Conservation (phyloP, 2,888 invertebrate genomes). For the Melieria crassipennis region DNA sequence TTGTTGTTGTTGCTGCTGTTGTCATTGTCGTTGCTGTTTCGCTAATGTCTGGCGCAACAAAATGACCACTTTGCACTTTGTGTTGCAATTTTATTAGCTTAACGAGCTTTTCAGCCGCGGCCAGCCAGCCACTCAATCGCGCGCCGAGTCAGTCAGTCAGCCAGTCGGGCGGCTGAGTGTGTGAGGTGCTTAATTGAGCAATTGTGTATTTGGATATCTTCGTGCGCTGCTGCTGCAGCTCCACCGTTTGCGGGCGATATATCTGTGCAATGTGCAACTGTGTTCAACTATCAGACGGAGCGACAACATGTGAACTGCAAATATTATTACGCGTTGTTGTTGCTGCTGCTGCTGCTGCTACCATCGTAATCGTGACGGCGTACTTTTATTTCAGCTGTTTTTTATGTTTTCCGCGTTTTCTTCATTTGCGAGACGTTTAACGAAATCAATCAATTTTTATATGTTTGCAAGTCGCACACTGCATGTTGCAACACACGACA, state of each 20-base stretch:
- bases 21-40: conserved; percentile 15
- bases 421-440: conserved; percentile 13
- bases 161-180: not conserved
- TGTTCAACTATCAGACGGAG: not conserved
- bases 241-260: not conserved
- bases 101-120: conserved; percentile 24
- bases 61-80: conserved; percentile 22
- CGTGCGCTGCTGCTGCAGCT: conserved; percentile 6
- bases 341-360: conserved; percentile 17
- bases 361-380: conserved; percentile 32
- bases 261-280: not conserved
- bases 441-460: conserved; percentile 38
- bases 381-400: conserved; percentile 1
- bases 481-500: not conserved
- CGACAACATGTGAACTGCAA: conserved; percentile 20
- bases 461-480: not conserved
- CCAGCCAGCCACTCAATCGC: conserved; percentile 10
- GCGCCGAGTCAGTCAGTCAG: conserved; percentile 3
- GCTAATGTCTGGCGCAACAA: conserved; percentile 27
- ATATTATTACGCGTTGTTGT: conserved; percentile 13
- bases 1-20: conserved; percentile 6
- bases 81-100: conserved; percentile 35
- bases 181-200: conserved; percentile 37
- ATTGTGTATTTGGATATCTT: conserved; percentile 30
- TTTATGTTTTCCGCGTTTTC: conserved; percentile 9